Evolutionary conservation across 2,797 vertebrate genomes (phyloP).

Genomic region (Rhinatrema bivittatum): DNA sequence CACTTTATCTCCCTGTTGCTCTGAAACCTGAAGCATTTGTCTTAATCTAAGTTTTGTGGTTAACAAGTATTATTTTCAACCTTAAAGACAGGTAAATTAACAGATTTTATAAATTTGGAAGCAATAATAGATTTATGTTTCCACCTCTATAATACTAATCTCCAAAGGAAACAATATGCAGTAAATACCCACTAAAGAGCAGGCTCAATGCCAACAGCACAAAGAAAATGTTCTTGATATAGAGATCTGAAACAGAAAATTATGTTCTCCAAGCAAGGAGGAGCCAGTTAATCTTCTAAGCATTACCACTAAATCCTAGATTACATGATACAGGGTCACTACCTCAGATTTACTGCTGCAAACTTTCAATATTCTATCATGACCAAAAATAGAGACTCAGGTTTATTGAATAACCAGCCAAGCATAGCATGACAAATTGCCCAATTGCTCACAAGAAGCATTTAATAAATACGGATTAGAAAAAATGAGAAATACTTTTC

Average conservation of each 20-base stretch:
- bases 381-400: background rate
- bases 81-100: too few relatives aligned
- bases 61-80: too few relatives aligned
- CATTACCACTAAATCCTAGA: background rate
- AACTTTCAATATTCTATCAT: constrained; percentile 10
- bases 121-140: too few relatives aligned
- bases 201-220: too few relatives aligned
- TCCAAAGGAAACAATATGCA: too few relatives aligned
- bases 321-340: background rate
- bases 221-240: too few relatives aligned
- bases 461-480: constrained; percentile 2
- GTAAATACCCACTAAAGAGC: too few relatives aligned
- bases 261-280: constrained; percentile 4
- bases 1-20: too few relatives aligned
- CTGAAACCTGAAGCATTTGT: too few relatives aligned
- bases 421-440: background rate
- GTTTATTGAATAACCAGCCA: background rate
- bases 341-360: background rate
- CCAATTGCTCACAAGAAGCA: background rate
- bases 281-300: constrained; percentile 1
- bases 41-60: too few relatives aligned
- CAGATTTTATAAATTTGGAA: too few relatives aligned
- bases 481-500: background rate
- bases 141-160: too few relatives aligned
- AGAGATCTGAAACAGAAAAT: constrained; percentile 1